Conservation (phyloP, 1,140 invertebrate species). For the Berghia stephanieae region DNA sequence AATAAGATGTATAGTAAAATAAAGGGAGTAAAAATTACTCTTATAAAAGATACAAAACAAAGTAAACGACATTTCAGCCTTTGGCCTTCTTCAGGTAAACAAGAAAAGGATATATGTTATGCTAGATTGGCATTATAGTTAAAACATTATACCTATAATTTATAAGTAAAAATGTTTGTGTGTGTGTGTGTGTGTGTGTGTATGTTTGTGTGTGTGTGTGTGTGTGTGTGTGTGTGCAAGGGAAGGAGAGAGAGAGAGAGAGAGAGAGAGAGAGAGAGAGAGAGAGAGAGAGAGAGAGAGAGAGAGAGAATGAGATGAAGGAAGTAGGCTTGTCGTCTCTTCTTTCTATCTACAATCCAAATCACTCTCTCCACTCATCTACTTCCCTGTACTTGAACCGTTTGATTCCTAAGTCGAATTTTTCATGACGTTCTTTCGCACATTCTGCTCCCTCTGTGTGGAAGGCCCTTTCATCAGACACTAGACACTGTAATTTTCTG, state of each 20-base stretch:
- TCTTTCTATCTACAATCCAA: neutral
- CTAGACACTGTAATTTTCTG: neutral
- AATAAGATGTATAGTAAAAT: no score
- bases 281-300: neutral
- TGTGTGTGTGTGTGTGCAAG: no score
- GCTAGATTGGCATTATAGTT: no score
- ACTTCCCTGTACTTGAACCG: neutral
- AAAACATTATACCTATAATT: no score
- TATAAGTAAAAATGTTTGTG: no score
- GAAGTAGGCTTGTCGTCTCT: neutral
- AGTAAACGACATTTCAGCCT: no score
- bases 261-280: slow-evolving; percentile 21
- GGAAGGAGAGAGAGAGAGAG: slow-evolving; percentile 12
- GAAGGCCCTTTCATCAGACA: neutral
- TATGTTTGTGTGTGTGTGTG: no score
- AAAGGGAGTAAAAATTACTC: no score
- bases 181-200: no score
- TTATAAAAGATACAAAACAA: no score
- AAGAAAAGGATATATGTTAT: no score
- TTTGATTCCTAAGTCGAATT: neutral
- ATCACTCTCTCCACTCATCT: neutral
- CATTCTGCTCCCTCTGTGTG: neutral
- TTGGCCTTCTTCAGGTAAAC: no score
- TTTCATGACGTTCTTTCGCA: neutral
- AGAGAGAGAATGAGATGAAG: neutral